Evolutionary conservation across 2,113 vertebrate genomes (phyloP).

Genomic region (Rhinoptilus africanus): DNA sequence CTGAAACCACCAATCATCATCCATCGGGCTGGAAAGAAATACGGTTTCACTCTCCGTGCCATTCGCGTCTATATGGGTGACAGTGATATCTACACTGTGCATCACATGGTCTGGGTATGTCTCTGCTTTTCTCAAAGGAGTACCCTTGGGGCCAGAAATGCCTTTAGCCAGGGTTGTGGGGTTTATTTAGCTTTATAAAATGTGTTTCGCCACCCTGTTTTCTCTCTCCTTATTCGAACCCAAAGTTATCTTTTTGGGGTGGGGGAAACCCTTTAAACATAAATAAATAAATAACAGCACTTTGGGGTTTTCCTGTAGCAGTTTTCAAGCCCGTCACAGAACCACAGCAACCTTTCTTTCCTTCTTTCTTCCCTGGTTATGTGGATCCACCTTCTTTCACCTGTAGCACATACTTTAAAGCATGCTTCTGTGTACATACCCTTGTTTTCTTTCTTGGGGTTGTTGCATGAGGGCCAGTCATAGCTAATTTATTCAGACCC

Average conservation of each 20-base stretch:
- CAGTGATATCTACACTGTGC: conserved; percentile 93
- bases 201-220: background rate
- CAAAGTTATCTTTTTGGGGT: background rate
- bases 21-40: conserved; percentile 94
- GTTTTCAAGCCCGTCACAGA: background rate
- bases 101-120: conserved; percentile 98
- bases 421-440: conserved; percentile 10
- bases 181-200: background rate
- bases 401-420: conserved; percentile 1
- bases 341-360: background rate
- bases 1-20: conserved; percentile 89
- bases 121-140: conserved; percentile 1
- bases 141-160: background rate
- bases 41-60: conserved; percentile 94
- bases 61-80: conserved; percentile 98
- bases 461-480: background rate
- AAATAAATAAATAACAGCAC: background rate
- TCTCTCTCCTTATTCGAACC: background rate
- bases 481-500: conserved; percentile 28
- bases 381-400: conserved; percentile 10
- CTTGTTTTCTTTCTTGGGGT: background rate
- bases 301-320: background rate
- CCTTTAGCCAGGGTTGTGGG: background rate
- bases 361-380: background rate
- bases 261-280: background rate